These are phyloP conservation scores for Nymphalis c-album DNA, from an alignment of 2,888 invertebrate species.

Conservation along the genomic window DNA sequence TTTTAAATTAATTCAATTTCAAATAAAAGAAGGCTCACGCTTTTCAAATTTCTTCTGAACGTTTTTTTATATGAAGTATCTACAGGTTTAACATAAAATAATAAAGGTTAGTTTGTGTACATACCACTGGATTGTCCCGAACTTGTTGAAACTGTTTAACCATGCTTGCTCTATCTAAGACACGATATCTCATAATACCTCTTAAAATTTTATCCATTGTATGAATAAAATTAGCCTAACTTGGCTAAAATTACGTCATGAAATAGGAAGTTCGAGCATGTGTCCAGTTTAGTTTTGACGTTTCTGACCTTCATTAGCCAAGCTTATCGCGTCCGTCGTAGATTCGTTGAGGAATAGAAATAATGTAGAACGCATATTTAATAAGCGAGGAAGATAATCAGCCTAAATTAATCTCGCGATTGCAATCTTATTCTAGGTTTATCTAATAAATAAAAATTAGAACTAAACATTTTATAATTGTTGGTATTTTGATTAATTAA, in stretches of 20 bases:
- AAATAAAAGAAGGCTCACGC: not conserved
- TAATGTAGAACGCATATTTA: conserved; percentile 25
- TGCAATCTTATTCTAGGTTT: not conserved
- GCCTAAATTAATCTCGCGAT: conserved; percentile 6
- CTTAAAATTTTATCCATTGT: conserved; percentile 92
- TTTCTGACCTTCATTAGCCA: conserved; percentile 69
- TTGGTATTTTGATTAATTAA: no score
- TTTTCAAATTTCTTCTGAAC: not conserved
- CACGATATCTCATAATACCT: conserved; percentile 94
- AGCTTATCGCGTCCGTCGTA: conserved; percentile 57
- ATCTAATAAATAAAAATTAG: not conserved
- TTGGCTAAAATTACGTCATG: conserved; percentile 29
- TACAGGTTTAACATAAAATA: conserved; percentile 7
- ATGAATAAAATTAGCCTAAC: conserved; percentile 34
- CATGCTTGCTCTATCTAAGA: conserved; percentile 90
- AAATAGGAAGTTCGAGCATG: conserved; percentile 30
- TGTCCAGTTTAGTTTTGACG: conserved; percentile 57
- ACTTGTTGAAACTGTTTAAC: conserved; percentile 96
- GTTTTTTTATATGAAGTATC: not conserved
- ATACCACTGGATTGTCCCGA: conserved; percentile 92
- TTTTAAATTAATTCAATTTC: not conserved
- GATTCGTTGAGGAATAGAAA: conserved; percentile 19
- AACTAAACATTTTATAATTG: not conserved
- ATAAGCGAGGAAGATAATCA: conserved; percentile 18
- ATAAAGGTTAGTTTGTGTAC: conserved; percentile 50